Base-by-base conservation (phyloP, 2,113 vertebrate genomes). In the Pomatorhinus ruficollis region DNA sequence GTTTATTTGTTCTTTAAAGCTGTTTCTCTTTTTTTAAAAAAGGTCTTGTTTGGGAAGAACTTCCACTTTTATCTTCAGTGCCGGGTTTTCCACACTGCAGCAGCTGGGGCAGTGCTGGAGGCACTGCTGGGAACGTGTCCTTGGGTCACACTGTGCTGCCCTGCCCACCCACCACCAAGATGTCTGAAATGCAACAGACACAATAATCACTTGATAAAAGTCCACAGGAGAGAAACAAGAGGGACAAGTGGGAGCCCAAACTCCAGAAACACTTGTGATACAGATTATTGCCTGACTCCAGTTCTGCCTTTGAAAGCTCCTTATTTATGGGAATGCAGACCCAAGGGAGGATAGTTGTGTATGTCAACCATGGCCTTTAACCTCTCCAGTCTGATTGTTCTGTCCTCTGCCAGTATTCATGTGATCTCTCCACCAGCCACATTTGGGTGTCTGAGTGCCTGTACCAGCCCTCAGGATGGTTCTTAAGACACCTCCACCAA, bases 61-160 rank as follows among this genome's bases (percentile, higher is more conserved):
- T 64, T 53, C 17, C 18, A 12, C 39, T 61, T 79, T 52, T 79
- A 18, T 40, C 37, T 87, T 78, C 47, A n/a, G 0, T 75, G 40
- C 39, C 0, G 4, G 20, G 22, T 64, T 57, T 47, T 54, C 52
- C 13, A 7, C 2, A 0, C 25, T 54, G 45, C 40, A 42, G 54
- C 39, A 75, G 45, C 20, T 40, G 33, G 35, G 53, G 35, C 71
- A 49, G 71, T 44, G 54, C 49, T n/a, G 71, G 63, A 53, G 79
- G 21, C 14, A 18, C 8, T 0, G 0, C 37, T 37, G 31, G 49
- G 63, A 28, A 9, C 0, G 0, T 42, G 77, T 40, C 75, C 79
- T 74, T 88, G 64, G 50, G 22, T 75, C 10, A 1, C 47, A 5
- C 35, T 0, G 0, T 39, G 27, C 52, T 86, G 35, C 85, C 28